Base-by-base conservation (phyloP, 2,113 vertebrate genomes). In the Callospermophilus lateralis region DNA sequence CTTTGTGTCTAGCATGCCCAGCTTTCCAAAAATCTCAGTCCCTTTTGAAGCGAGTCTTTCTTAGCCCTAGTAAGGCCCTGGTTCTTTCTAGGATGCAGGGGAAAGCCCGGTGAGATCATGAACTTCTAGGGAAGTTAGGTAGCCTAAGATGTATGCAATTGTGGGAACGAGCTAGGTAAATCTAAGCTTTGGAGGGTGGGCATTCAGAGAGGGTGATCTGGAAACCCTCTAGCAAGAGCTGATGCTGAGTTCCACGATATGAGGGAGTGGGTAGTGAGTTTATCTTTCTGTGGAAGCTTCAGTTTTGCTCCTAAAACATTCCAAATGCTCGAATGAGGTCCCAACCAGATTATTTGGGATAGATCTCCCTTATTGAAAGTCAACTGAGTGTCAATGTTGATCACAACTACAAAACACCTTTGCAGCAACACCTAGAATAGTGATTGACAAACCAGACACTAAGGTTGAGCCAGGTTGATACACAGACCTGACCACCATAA, bases 371-470 rank as follows among this genome's bases (percentile, higher is more conserved):
- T 48, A 28, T 51, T 58, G 77, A 94, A 45, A 61, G 24, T 45
- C 86, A 89, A 34, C 61, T 65, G 51, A 51, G 58, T 10, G 1
- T 32, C 30, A 28, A 9, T 61, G 30, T 53, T 72, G 39, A 58
- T 93, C 11, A 15, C n/a, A 83, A 81, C 32, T 96, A 37, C 22
- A 95, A 84, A 88, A 72, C 22, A 53, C 24, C 48, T 94, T 73
- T 15, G 45, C 28, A 58, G 61, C 20, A 72, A 89, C 15, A 63
- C 17, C 8, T 68, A 48, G 20, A 13, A 39, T 39, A 84, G 16
- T 34, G 30, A n/a, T 58, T 95, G 78, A 53, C 51, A 78, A 72
- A 77, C 37, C 58, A 8, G 4, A 1, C 45, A 68, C 68, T 63
- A 13, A 15, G 22, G 34, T 73, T 2, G 42, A 63, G 30, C 70